Conservation (phyloP, 2,113 vertebrate genomes). For the Pionites leucogaster region DNA sequence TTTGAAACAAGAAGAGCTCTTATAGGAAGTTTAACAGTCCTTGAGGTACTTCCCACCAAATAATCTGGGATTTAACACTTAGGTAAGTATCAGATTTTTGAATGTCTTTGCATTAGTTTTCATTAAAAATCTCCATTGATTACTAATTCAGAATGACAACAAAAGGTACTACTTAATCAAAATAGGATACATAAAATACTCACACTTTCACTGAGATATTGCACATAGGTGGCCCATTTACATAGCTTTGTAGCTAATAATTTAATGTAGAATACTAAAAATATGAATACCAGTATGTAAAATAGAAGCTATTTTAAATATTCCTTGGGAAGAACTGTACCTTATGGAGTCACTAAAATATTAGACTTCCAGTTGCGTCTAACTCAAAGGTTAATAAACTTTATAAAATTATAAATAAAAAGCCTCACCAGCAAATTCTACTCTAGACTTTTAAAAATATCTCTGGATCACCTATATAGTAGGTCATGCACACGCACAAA, state of each 20-base stretch:
- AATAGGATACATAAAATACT: constrained; percentile 69
- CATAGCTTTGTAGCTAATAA: constrained; percentile 74
- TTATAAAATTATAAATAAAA: constrained; percentile 70
- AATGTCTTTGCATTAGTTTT: constrained; percentile 53
- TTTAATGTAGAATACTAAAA: constrained; percentile 71
- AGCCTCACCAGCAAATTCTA: constrained; percentile 58
- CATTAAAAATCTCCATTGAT: constrained; percentile 51
- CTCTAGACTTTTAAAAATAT: constrained; percentile 68
- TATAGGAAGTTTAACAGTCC: constrained; percentile 46
- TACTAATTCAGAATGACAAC: constrained; percentile 62
- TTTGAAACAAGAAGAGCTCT: constrained; percentile 28
- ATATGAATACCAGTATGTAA: constrained; percentile 68
- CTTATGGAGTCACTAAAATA: constrained; percentile 64
- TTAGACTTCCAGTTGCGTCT: constrained; percentile 53
- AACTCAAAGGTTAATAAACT: constrained; percentile 68
- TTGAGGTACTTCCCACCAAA: constrained; percentile 43
- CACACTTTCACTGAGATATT: constrained; percentile 73
- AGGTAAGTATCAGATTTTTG: constrained; percentile 31
- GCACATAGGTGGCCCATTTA: constrained; percentile 78
- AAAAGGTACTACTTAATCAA: constrained; percentile 53
- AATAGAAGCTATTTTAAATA: constrained; percentile 72
- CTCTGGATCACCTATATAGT: constrained; percentile 73
- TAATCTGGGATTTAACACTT: constrained; percentile 23
- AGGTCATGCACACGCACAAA: constrained; percentile 81
- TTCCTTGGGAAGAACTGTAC: constrained; percentile 66